A percentile compares a stretch with the other conserved stretches of the same genome.
Evolutionary conservation across 2,797 vertebrate genomes (phyloP).

Genomic region (Crocidura indochinensis): DNA sequence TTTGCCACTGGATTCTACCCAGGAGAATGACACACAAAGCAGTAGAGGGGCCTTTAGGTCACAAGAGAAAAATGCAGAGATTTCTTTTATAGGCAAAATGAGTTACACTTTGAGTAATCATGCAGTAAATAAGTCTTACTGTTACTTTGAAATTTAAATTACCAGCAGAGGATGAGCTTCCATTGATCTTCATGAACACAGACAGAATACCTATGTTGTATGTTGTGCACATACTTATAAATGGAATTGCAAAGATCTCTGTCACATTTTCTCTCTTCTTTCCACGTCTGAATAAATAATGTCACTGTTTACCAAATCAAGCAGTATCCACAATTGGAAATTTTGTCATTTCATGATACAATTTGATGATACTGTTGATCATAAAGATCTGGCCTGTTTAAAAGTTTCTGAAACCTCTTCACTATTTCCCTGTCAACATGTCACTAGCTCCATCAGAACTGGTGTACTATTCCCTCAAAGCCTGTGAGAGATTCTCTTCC

Average conservation of each 20-base stretch:
- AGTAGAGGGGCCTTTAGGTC: neutral
- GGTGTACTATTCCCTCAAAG: no score
- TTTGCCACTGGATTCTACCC: neutral
- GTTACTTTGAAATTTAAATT: constrained; percentile 1
- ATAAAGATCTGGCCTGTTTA: neutral
- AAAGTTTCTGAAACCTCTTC: neutral
- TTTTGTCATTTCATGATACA: neutral
- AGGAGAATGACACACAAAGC: neutral
- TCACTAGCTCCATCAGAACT: neutral
- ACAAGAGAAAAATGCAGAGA: neutral
- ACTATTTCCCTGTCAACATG: neutral
- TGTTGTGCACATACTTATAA: neutral
- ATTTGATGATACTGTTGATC: neutral
- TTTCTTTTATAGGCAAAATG: neutral
- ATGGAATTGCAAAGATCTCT: neutral
- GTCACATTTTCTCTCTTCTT: neutral
- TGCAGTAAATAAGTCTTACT: neutral
- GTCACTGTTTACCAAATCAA: neutral
- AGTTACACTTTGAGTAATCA: neutral
- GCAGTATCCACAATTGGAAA: neutral
- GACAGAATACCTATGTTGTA: neutral
- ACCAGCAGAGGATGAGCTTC: neutral
- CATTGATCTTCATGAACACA: neutral
- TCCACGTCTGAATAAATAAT: neutral
- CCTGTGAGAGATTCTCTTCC: neutral